Percentiles rank a stretch among this genome's conserved stretches.
phyloP scores from a whole-genome alignment of 2,888 invertebrate species.

The Tenthredo notha region DNA sequence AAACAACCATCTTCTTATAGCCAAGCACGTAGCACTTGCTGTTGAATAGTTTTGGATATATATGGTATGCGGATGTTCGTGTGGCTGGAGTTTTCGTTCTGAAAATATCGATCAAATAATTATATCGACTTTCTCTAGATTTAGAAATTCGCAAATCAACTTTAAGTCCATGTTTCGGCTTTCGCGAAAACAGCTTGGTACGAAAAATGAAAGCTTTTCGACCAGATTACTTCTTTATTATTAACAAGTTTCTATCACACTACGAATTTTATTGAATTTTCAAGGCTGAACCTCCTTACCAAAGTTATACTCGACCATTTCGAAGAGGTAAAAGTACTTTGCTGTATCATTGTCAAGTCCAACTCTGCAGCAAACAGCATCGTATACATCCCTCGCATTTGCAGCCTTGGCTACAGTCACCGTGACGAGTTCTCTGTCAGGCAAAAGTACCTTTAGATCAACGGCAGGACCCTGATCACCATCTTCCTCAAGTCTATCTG shows the following conservation, averaged over 20 bases:
- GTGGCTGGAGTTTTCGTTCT: slow-evolving; percentile 96
- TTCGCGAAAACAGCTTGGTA: not conserved
- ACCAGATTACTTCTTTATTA: no score
- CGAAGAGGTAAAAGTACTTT: slow-evolving; percentile 97
- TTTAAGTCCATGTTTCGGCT: not conserved
- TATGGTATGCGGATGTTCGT: slow-evolving; percentile 97
- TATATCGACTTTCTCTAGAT: not conserved
- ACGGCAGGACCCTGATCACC: slow-evolving; percentile 86
- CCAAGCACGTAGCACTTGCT: slow-evolving; percentile 96
- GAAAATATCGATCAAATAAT: slow-evolving; percentile 66
- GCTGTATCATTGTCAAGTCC: slow-evolving; percentile 89
- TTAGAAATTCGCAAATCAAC: not conserved
- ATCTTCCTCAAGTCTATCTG: slow-evolving; percentile 91
- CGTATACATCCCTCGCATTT: slow-evolving; percentile 94
- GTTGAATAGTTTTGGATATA: slow-evolving; percentile 99
- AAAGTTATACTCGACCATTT: slow-evolving; percentile 98
- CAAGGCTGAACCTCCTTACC: slow-evolving; percentile 81
- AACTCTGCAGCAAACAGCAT: slow-evolving; percentile 91
- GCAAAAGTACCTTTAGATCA: slow-evolving; percentile 91
- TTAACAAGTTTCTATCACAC: not conserved
- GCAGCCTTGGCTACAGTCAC: slow-evolving; percentile 94
- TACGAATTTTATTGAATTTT: not conserved
- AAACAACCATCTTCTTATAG: slow-evolving; percentile 94
- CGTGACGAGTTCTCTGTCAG: slow-evolving; percentile 93
- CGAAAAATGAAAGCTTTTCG: not conserved